Evolutionary conservation across 2,113 vertebrate species (phyloP).

Genomic region (Etia nguti): DNA sequence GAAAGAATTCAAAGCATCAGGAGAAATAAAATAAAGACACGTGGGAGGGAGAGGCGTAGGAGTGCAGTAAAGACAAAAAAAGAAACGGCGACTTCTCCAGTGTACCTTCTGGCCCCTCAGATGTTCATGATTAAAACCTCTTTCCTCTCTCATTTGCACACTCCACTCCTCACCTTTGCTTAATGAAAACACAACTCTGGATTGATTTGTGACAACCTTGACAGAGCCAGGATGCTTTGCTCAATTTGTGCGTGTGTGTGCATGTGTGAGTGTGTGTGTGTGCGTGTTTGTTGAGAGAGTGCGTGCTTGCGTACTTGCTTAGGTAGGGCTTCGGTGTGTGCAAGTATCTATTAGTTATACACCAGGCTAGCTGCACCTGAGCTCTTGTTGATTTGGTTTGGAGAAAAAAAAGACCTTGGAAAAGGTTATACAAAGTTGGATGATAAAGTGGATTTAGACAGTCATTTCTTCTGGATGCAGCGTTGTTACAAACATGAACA

Average conservation of each 20-base stretch:
- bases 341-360: background rate
- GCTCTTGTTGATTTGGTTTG: constrained; percentile 30
- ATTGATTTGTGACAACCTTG: constrained; percentile 53
- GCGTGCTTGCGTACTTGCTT: background rate
- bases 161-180: constrained; percentile 33
- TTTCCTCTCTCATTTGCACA: constrained; percentile 28
- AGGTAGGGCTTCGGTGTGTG: background rate
- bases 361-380: constrained; percentile 3
- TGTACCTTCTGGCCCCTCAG: constrained; percentile 13
- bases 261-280: background rate
- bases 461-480: constrained; percentile 11
- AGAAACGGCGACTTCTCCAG: background rate
- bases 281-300: background rate
- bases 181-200: constrained; percentile 45
- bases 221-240: background rate
- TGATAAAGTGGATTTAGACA: constrained; percentile 48
- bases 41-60: constrained; percentile 21
- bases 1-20: constrained; percentile 7
- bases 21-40: background rate
- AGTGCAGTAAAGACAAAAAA: background rate
- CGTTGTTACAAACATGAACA: constrained; percentile 33
- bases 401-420: constrained; percentile 8
- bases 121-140: constrained; percentile 50
- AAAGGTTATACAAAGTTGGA: constrained; percentile 36
- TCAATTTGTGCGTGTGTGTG: background rate